Evolutionary conservation across 2,888 invertebrate genomes (phyloP).

Genomic region (Orthosia cruda): DNA sequence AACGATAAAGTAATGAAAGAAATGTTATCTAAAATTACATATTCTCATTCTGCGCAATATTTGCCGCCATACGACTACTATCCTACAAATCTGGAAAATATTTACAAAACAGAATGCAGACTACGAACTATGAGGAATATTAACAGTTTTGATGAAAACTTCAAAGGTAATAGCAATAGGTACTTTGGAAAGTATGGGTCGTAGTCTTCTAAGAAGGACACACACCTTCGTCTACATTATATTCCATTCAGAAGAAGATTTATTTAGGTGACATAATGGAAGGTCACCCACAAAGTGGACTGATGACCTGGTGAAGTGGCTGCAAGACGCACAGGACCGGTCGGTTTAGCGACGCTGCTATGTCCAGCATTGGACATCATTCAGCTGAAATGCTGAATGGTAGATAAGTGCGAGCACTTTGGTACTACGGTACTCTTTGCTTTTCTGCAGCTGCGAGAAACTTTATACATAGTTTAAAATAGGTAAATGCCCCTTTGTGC

Average conservation of each 20-base stretch:
- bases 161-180: slow-evolving; percentile 76
- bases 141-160: slow-evolving; percentile 87
- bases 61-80: slow-evolving; percentile 79
- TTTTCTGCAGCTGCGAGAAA: not conserved
- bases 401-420: no score
- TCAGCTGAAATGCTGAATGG: not conserved
- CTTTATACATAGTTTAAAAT: not conserved
- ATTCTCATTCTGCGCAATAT: slow-evolving; percentile 69
- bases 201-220: no score
- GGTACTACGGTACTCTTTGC: not conserved
- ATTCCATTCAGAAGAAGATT: no score
- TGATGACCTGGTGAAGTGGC: not conserved
- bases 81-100: slow-evolving; percentile 79
- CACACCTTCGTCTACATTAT: no score
- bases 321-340: not conserved
- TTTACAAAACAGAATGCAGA: slow-evolving; percentile 78
- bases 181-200: not conserved
- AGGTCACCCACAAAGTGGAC: no score
- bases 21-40: slow-evolving; percentile 61
- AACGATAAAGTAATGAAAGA: slow-evolving; percentile 66
- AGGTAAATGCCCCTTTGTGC: not conserved
- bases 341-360: not conserved
- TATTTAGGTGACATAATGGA: not conserved
- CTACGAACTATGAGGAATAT: slow-evolving; percentile 73
- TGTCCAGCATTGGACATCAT: not conserved